phyloP scores from a whole-genome alignment of 2,113 vertebrate genomes.

The Meleagris gallopavo region DNA sequence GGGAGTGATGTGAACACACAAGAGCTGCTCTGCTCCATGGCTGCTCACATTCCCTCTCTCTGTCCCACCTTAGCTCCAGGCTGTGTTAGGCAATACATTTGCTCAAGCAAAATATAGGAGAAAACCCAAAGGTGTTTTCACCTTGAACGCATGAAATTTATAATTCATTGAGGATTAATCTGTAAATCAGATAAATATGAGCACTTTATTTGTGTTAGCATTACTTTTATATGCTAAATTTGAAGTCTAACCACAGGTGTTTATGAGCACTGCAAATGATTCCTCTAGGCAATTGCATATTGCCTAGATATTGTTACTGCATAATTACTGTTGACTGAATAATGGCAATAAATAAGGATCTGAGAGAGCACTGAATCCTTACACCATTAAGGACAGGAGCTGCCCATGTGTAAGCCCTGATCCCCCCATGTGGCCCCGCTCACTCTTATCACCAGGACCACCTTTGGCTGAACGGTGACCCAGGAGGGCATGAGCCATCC shows the following conservation, averaged over 20 bases:
- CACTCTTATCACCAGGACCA: background rate
- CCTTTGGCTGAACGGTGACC: background rate
- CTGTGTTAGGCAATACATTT: too few relatives aligned
- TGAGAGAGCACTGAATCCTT: background rate
- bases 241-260: background rate
- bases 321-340: background rate
- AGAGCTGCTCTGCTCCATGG: background rate
- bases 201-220: fast-evolving
- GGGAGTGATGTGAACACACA: background rate
- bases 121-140: background rate
- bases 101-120: background rate
- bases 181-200: background rate
- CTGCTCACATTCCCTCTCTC: background rate
- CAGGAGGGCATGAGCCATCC: fast-evolving
- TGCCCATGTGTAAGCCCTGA: background rate
- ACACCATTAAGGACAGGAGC: background rate
- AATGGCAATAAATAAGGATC: background rate
- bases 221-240: background rate
- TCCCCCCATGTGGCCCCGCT: fast-evolving
- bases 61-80: background rate
- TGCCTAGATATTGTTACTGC: too few relatives aligned
- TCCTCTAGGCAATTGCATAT: background rate
- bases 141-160: background rate
- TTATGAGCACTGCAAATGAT: background rate
- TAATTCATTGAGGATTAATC: background rate